These are phyloP conservation scores for Meiosimyza platycephala DNA, from an alignment of 2,888 invertebrate species.

Conservation along the genomic window DNA sequence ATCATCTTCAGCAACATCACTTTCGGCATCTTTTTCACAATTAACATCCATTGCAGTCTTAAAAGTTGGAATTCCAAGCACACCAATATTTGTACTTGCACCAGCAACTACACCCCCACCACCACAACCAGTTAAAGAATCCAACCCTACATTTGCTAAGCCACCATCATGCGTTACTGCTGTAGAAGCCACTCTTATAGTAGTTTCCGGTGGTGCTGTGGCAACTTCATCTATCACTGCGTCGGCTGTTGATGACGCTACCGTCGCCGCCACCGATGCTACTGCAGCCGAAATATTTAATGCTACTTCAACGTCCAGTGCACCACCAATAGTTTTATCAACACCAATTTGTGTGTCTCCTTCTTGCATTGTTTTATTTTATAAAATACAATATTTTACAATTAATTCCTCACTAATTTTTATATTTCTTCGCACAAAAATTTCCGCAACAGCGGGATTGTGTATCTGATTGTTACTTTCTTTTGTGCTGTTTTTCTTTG, in stretches of 20 bases:
- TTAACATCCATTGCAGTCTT: slow-evolving; percentile 39
- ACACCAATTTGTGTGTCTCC: slow-evolving; percentile 49
- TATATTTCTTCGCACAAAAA: slow-evolving; percentile 36
- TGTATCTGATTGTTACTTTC: slow-evolving; percentile 45
- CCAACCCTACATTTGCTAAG: slow-evolving; percentile 2
- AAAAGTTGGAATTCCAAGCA: slow-evolving; percentile 33
- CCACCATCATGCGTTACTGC: slow-evolving; percentile 25
- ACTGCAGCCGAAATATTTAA: slow-evolving; percentile 17
- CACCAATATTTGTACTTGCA: slow-evolving; percentile 37
- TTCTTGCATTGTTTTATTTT: slow-evolving; percentile 55
- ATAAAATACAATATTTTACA: slow-evolving; percentile 3
- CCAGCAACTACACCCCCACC: background rate
- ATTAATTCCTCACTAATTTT: slow-evolving; percentile 3
- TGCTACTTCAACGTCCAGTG: slow-evolving; percentile 46
- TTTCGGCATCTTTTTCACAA: slow-evolving; percentile 69
- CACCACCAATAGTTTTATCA: slow-evolving; percentile 51
- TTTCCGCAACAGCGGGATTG: slow-evolving; percentile 37
- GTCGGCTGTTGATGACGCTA: slow-evolving; percentile 25
- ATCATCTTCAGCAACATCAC: slow-evolving; percentile 71
- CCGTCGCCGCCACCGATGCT: slow-evolving; percentile 42
- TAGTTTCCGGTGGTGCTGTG: slow-evolving; percentile 39
- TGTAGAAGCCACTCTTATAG: slow-evolving; percentile 33
- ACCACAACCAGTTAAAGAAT: slow-evolving; percentile 42
- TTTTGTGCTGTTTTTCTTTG: slow-evolving; percentile 25
- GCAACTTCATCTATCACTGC: slow-evolving; percentile 37